phyloP scores from a whole-genome alignment of 2,888 invertebrate genomes.

The Gymnosoma rotundatum region DNA sequence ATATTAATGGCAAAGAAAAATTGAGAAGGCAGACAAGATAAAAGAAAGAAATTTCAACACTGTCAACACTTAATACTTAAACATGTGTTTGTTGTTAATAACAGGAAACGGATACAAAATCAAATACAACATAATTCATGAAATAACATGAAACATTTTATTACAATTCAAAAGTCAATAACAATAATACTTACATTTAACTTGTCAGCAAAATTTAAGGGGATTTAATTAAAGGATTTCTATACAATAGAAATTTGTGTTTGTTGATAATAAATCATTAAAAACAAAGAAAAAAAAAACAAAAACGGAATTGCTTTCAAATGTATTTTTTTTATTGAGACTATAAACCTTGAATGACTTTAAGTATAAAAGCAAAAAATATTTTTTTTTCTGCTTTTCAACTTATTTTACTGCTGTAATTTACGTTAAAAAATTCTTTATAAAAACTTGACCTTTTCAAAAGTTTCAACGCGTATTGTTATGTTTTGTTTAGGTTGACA shows the following conservation, averaged over 20 bases:
- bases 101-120: constrained; percentile 52
- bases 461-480: not conserved
- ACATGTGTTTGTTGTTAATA: constrained; percentile 25
- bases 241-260: not conserved
- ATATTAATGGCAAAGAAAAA: constrained; percentile 2
- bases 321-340: not conserved
- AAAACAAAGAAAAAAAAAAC: not conserved
- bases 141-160: constrained; percentile 1
- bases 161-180: constrained; percentile 23
- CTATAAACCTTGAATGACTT: not conserved
- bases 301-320: constrained; percentile 6
- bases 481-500: constrained; percentile 13
- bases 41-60: not conserved
- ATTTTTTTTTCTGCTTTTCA: not conserved
- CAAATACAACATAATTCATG: constrained; percentile 29
- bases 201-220: constrained; percentile 40
- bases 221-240: not conserved
- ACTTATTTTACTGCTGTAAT: constrained; percentile 4
- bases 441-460: constrained; percentile 21
- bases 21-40: not conserved
- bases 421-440: not conserved
- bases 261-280: not conserved
- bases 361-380: not conserved
- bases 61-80: constrained; percentile 18
- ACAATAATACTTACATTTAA: constrained; percentile 14